Conservation (phyloP, 1,140 invertebrate genomes). For the Aporrectodea caliginosa region DNA sequence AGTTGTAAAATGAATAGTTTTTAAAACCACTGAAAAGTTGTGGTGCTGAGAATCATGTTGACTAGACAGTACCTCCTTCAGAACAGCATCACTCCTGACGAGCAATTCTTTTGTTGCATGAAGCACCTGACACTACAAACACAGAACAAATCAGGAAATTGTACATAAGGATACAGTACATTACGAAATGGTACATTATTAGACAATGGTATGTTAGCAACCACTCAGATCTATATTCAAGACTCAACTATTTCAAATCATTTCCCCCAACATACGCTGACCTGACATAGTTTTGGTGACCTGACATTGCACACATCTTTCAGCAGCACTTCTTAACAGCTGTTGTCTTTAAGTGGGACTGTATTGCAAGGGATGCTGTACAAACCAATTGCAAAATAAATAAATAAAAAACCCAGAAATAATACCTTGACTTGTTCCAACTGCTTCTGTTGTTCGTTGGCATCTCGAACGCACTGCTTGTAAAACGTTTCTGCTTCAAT, state of each 20-base stretch:
- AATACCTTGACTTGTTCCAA: slow-evolving; percentile 56
- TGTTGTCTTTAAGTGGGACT: no score
- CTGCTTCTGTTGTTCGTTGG: slow-evolving; percentile 57
- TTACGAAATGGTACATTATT: neutral
- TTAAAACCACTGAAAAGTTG: no score
- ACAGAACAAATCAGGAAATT: neutral
- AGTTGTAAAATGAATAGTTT: no score
- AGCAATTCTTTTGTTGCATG: slow-evolving; percentile 4
- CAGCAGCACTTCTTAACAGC: no score
- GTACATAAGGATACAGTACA: neutral
- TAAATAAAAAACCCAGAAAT: neutral
- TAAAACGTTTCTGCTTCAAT: slow-evolving; percentile 60
- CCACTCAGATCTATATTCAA: no score
- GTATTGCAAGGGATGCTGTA: no score
- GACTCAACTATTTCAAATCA: no score
- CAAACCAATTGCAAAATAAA: no score
- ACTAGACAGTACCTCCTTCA: slow-evolving; percentile 12
- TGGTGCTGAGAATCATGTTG: no score
- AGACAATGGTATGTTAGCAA: neutral
- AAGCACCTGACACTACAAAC: neutral
- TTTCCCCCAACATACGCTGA: no score
- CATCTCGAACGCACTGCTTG: slow-evolving; percentile 59
- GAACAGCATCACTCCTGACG: neutral
- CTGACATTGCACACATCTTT: no score
- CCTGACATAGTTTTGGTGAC: no score